Evolutionary conservation across 2,888 invertebrate genomes (phyloP).

Genomic region (Aspidiotus rigidus): DNA sequence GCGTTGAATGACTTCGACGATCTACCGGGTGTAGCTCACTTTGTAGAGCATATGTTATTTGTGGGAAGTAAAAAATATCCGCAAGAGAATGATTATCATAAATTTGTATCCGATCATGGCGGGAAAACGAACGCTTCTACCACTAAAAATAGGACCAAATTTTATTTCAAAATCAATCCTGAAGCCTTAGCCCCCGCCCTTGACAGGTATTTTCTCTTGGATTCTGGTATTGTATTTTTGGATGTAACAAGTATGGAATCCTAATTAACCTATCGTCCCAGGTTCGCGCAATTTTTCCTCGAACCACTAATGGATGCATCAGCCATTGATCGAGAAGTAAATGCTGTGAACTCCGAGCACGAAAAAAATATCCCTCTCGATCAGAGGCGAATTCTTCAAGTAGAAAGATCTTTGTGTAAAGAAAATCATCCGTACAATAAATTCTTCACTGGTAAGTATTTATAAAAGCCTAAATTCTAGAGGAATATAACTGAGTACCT

Average conservation of each 20-base stretch:
- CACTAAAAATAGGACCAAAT: constrained; percentile 80
- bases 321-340: constrained; percentile 85
- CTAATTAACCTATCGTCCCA: constrained; percentile 40
- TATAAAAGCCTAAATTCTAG: too few relatives aligned
- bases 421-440: constrained; percentile 77
- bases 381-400: constrained; percentile 78
- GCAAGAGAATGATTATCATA: constrained; percentile 80
- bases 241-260: neutral
- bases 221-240: constrained; percentile 14
- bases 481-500: too few relatives aligned
- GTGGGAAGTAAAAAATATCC: constrained; percentile 90
- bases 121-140: constrained; percentile 89
- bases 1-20: constrained; percentile 83
- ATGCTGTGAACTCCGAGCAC: constrained; percentile 93
- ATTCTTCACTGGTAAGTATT: constrained; percentile 73
- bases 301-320: constrained; percentile 83
- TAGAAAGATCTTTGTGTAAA: constrained; percentile 73
- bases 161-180: constrained; percentile 86
- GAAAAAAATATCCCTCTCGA: constrained; percentile 87
- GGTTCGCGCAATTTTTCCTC: constrained; percentile 95
- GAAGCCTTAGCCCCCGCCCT: constrained; percentile 67
- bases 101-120: constrained; percentile 81
- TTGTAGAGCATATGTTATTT: constrained; percentile 98
- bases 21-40: constrained; percentile 89
- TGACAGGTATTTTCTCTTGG: constrained; percentile 55